Evolutionary conservation across 1,140 invertebrate genomes (phyloP).

Genomic region (Trichonephila inaurata): DNA sequence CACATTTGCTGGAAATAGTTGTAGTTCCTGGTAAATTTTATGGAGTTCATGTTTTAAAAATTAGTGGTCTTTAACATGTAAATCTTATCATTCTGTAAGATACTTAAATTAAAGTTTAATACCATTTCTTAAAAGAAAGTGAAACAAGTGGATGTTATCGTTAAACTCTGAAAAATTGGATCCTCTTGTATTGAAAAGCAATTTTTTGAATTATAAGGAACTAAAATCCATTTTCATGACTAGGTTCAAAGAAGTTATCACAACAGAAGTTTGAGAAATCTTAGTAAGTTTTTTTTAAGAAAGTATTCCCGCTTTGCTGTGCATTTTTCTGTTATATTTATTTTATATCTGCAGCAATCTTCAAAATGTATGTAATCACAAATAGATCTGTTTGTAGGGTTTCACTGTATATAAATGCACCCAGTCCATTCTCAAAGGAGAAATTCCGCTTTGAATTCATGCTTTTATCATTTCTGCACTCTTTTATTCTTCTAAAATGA

Average conservation of each 20-base stretch:
- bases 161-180: not conserved
- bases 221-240: conserved; percentile 3
- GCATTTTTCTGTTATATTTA: not conserved
- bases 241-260: conserved; percentile 5
- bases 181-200: not conserved
- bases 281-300: not conserved
- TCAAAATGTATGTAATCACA: not conserved
- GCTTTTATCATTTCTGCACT: not conserved
- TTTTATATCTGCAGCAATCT: not conserved
- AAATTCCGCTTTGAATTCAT: not conserved
- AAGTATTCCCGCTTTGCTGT: too few species aligned
- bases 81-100: too few species aligned
- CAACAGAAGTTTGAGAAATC: not conserved
- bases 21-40: too few species aligned
- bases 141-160: too few species aligned
- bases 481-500: not conserved
- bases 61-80: too few species aligned
- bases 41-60: too few species aligned
- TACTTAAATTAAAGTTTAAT: too few species aligned
- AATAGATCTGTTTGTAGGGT: not conserved
- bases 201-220: not conserved
- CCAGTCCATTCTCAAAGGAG: not conserved
- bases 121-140: too few species aligned
- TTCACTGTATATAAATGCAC: not conserved
- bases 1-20: too few species aligned